Evolutionary conservation across 2,888 invertebrate genomes (phyloP).

Genomic region (Caenorhabditis japonica): DNA sequence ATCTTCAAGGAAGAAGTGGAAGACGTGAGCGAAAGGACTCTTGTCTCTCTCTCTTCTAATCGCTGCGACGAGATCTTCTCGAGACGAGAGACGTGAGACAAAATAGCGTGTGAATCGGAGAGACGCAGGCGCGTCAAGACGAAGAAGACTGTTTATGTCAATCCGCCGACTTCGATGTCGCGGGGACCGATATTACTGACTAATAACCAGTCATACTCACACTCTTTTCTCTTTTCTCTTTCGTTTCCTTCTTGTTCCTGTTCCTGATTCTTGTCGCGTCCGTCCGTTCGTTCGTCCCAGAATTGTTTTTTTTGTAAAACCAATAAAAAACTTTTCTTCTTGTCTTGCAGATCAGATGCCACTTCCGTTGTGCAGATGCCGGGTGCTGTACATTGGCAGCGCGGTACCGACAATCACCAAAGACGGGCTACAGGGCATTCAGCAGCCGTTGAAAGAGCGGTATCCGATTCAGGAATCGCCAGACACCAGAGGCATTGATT

Average conservation of each 20-base stretch:
- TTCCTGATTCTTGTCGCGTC: no score
- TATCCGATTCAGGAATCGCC: conserved; percentile 94
- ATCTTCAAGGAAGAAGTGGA: no score
- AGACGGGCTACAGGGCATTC: conserved; percentile 86
- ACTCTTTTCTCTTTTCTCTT: not conserved
- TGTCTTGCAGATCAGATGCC: conserved; percentile 59
- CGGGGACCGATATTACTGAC: not conserved
- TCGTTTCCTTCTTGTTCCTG: no score
- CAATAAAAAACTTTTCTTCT: conserved; percentile 4
- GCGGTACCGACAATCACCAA: conserved; percentile 97
- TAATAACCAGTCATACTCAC: not conserved
- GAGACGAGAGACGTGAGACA: no score
- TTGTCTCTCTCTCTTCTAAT: no score
- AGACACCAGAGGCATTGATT: conserved; percentile 90
- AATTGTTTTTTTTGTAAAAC: conserved; percentile 6
- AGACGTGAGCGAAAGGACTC: no score
- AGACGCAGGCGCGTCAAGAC: no score
- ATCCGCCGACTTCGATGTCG: conserved; percentile 6
- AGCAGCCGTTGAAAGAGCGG: conserved; percentile 93
- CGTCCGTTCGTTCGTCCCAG: no score
- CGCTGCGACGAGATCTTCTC: no score
- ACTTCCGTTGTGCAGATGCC: conserved; percentile 91
- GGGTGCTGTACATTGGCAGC: conserved; percentile 94
- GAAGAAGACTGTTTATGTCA: conserved; percentile 6
- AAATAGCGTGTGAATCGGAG: no score